Conservation (phyloP, 2,888 invertebrate species). For the Drosophila falleni region DNA sequence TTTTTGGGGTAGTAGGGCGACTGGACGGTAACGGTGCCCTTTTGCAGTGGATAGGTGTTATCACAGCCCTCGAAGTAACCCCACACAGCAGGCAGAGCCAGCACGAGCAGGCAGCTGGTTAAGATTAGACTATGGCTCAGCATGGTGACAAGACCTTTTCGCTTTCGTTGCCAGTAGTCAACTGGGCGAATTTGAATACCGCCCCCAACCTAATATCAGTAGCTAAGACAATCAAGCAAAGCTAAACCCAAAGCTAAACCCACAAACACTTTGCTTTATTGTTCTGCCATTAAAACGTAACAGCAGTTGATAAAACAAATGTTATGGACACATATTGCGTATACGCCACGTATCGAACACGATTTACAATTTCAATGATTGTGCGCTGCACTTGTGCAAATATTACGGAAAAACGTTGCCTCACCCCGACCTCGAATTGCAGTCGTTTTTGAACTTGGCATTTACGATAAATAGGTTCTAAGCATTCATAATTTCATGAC, state of each 20-base stretch:
- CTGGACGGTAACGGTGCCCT: slow-evolving; percentile 68
- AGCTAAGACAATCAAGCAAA: slow-evolving; percentile 30
- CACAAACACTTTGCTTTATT: slow-evolving; percentile 47
- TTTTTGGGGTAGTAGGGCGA: slow-evolving; percentile 80
- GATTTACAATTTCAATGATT: slow-evolving; percentile 34
- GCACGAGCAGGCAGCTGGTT: slow-evolving; percentile 38
- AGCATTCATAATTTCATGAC: slow-evolving; percentile 30
- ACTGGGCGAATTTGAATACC: slow-evolving; percentile 54
- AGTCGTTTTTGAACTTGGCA: slow-evolving; percentile 73
- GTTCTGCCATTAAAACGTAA: slow-evolving; percentile 34
- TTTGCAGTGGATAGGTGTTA: slow-evolving; percentile 53
- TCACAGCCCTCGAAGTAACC: slow-evolving; percentile 78
- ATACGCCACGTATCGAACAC: slow-evolving; percentile 48
- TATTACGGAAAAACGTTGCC: slow-evolving; percentile 31
- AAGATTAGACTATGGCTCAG: slow-evolving; percentile 40
- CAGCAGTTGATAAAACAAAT: slow-evolving; percentile 76
- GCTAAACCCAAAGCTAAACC: slow-evolving; percentile 40
- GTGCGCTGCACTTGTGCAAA: slow-evolving; percentile 66
- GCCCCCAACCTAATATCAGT: slow-evolving; percentile 57
- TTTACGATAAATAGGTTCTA: neutral
- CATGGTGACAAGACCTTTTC: slow-evolving; percentile 53
- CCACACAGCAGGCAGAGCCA: slow-evolving; percentile 52
- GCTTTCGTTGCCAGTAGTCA: slow-evolving; percentile 47
- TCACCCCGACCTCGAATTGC: slow-evolving; percentile 46
- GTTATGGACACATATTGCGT: slow-evolving; percentile 36